These are phyloP conservation scores for Corydoras sp. DNA, from an alignment of 2,113 vertebrate genomes.

Conservation along the genomic window DNA sequence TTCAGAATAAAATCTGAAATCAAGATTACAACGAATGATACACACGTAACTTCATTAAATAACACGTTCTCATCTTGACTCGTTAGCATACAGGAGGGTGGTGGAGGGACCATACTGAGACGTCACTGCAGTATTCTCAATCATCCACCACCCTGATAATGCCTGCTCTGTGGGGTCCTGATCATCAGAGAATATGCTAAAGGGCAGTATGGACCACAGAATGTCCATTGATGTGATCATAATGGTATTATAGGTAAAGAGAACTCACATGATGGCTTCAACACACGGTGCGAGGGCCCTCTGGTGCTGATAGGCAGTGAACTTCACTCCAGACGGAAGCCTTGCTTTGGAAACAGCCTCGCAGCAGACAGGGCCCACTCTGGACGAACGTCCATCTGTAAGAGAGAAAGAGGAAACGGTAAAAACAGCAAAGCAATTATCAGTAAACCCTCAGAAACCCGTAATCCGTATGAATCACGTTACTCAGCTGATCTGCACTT, in stretches of 20 bases:
- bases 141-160: too few species aligned
- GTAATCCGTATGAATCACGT: too few species aligned
- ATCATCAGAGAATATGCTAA: too few species aligned
- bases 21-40: neutral
- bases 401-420: neutral
- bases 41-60: too few species aligned
- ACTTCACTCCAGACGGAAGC: conserved; percentile 12
- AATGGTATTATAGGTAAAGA: neutral
- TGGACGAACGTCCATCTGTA: conserved; percentile 29
- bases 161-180: too few species aligned
- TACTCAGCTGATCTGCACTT: neutral
- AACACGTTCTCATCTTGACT: too few species aligned
- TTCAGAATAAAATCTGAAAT: conserved; percentile 29
- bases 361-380: conserved; percentile 38
- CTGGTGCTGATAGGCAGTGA: conserved; percentile 35
- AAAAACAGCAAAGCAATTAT: too few species aligned
- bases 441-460: too few species aligned
- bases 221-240: neutral
- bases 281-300: conserved; percentile 38
- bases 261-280: conserved; percentile 38
- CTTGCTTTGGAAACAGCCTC: conserved; percentile 25
- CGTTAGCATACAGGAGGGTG: too few species aligned
- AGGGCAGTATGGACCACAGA: neutral
- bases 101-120: neutral
- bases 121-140: too few species aligned